These are phyloP conservation scores for Physella acuta DNA, from an alignment of 1,140 invertebrate genomes.

Conservation along the genomic window DNA sequence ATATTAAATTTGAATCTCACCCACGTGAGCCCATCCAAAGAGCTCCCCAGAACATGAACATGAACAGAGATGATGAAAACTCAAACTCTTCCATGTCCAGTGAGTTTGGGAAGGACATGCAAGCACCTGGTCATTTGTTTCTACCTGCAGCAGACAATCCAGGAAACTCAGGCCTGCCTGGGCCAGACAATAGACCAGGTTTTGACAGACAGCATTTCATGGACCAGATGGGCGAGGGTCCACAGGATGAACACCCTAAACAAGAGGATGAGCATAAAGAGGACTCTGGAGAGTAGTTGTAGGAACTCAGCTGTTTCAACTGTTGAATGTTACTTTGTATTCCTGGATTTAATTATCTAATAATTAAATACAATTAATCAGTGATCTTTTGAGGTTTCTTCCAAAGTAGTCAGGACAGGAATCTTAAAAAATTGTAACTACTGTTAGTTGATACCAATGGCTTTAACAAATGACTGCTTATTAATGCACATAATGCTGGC, in stretches of 20 bases:
- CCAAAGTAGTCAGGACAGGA: no score
- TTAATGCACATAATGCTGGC: no score
- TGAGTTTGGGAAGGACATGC: background rate
- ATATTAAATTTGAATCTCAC: constrained; percentile 19
- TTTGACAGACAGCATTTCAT: background rate
- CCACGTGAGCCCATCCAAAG: constrained; percentile 1
- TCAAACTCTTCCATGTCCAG: constrained; percentile 12
- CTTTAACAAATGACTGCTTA: no score
- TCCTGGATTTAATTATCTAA: no score
- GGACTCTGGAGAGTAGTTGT: background rate
- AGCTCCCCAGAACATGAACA: constrained; percentile 2
- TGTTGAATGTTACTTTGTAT: background rate
- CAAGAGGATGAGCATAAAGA: background rate
- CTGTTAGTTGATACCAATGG: no score
- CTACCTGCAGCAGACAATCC: background rate
- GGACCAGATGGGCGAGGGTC: background rate
- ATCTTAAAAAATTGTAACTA: no score
- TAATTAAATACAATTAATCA: no score
- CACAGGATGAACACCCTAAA: background rate
- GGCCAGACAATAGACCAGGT: background rate
- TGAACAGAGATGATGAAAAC: constrained; percentile 16
- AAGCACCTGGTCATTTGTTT: background rate
- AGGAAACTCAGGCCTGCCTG: background rate
- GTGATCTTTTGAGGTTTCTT: no score
- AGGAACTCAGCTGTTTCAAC: background rate